Evolutionary conservation across 2,797 vertebrate species (phyloP).

Genomic region (Tenualosa thibaudeaui): DNA sequence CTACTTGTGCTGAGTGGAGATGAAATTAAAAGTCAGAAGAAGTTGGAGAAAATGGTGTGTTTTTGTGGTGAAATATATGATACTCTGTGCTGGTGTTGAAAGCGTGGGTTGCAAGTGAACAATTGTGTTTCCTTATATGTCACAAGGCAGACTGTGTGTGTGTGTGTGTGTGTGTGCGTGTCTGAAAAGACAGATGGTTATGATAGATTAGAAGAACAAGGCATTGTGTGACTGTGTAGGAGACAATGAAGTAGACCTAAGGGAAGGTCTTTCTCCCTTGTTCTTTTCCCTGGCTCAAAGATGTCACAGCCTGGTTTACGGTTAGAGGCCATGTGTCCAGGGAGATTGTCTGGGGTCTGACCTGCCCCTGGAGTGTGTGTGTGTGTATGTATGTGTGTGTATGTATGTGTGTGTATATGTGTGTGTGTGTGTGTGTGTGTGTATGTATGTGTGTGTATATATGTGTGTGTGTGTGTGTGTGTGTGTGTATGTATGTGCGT

Average conservation of each 20-base stretch:
- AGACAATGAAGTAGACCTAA: no score
- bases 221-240: not conserved
- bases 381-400: no score
- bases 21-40: not conserved
- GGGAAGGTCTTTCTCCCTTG: slow-evolving; percentile 28
- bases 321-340: not conserved
- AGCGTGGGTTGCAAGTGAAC: no score
- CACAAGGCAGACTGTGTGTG: not conserved
- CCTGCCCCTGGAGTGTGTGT: no score
- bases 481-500: no score
- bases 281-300: not conserved
- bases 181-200: not conserved
- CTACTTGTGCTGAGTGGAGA: not conserved
- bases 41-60: not conserved
- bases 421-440: no score
- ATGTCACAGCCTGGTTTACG: not conserved
- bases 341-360: not conserved
- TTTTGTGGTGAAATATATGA: not conserved
- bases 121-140: no score
- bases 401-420: no score
- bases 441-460: no score
- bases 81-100: not conserved
- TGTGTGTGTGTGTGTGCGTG: not conserved
- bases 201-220: no score
- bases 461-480: no score